These are phyloP conservation scores for Clivina fossor DNA, from an alignment of 2,888 invertebrate species.

Conservation along the genomic window DNA sequence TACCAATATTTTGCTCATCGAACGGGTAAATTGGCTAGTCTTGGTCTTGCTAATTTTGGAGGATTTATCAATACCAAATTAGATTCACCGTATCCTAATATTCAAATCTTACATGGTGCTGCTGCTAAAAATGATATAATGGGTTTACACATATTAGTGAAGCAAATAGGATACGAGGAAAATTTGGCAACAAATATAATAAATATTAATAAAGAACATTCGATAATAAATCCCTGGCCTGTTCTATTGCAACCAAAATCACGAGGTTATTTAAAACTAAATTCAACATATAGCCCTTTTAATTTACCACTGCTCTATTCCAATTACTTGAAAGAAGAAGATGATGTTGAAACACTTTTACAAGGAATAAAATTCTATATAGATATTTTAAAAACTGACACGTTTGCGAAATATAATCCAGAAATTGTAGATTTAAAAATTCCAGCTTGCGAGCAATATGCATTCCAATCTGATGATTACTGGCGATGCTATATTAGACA, in stretches of 20 bases:
- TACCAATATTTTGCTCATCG: conserved; percentile 56
- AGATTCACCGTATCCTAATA: conserved; percentile 59
- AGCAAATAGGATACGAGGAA: conserved; percentile 1
- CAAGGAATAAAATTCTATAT: conserved; percentile 55
- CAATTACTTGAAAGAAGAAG: conserved; percentile 62
- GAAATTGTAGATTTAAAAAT: conserved; percentile 49
- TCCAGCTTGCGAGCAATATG: conserved; percentile 48
- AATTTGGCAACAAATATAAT: no score
- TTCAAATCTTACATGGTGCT: conserved; percentile 57
- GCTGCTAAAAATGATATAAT: conserved; percentile 49
- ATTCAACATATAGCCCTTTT: conserved; percentile 56
- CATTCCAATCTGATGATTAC: conserved; percentile 53
- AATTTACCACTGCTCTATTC: conserved; percentile 64
- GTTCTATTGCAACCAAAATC: conserved; percentile 57
- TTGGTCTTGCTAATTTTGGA: conserved; percentile 54
- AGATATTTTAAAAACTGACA: conserved; percentile 51
- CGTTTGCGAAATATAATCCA: conserved; percentile 51
- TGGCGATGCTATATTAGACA: conserved; percentile 56
- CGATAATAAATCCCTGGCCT: conserved; percentile 51
- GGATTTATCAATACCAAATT: conserved; percentile 55
- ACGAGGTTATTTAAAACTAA: conserved; percentile 59
- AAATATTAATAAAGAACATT: conserved; percentile 47
- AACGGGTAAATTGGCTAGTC: conserved; percentile 55
- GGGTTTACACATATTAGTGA: conserved; percentile 8
- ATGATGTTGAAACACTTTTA: conserved; percentile 58